Evolutionary conservation across 2,113 vertebrate genomes (phyloP).

Genomic region (Hippoglossus stenolepis): DNA sequence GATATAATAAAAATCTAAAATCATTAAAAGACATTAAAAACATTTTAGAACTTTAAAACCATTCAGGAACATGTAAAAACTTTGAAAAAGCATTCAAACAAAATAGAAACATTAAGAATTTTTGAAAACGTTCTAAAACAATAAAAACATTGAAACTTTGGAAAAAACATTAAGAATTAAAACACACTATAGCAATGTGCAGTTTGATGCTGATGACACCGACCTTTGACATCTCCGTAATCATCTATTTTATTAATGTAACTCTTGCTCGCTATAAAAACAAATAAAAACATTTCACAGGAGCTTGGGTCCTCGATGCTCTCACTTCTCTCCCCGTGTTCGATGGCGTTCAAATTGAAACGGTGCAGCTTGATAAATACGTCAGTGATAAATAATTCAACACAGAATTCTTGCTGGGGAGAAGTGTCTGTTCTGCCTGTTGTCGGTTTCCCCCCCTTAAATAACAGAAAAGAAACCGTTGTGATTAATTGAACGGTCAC

Average conservation of each 20-base stretch:
- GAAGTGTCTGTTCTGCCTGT: no score
- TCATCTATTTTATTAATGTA: no score
- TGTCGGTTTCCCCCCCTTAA: no score
- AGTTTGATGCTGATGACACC: background rate
- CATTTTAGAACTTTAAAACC: no score
- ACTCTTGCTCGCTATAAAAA: background rate
- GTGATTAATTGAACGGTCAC: background rate
- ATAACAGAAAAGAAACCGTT: background rate
- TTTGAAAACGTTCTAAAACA: no score
- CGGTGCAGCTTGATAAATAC: background rate
- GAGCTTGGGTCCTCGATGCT: background rate
- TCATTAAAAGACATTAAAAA: no score
- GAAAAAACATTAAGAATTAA: no score
- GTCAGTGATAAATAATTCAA: background rate
- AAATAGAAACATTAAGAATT: no score
- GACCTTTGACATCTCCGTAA: background rate
- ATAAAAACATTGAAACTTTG: no score
- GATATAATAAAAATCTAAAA: fast-evolving
- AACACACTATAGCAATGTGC: background rate
- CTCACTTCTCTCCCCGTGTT: background rate
- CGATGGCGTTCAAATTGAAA: background rate
- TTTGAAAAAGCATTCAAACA: no score
- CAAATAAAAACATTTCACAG: background rate
- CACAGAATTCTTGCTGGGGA: background rate
- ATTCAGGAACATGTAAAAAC: no score